Percentiles rank a stretch among this genome's conserved stretches.
Conservation (phyloP, 2,797 vertebrate species). For the Pristis pectinata region DNA sequence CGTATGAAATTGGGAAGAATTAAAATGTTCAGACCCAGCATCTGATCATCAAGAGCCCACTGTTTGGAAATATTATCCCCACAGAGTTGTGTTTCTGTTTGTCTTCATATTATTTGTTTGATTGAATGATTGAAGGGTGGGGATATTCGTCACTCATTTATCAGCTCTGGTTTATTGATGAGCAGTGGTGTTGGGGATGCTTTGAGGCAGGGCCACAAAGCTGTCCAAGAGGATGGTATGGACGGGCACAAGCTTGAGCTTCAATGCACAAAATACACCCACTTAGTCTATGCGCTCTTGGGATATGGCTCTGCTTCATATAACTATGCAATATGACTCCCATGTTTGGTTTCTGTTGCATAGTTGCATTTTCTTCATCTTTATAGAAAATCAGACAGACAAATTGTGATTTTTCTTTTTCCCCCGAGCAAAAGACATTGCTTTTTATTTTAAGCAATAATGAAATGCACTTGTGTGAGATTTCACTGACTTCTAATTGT, state of each 20-base stretch:
- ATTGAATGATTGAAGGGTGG: neutral
- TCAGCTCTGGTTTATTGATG: neutral
- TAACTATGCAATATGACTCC: constrained; percentile 1
- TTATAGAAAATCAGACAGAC: neutral
- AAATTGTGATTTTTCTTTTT: neutral
- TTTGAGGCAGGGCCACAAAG: neutral
- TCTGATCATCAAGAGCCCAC: neutral
- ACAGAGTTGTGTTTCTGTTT: neutral
- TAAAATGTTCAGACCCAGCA: neutral
- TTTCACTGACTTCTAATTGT: constrained; percentile 7
- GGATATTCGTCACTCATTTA: neutral
- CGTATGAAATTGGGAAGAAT: neutral
- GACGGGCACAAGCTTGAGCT: neutral
- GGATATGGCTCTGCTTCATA: neutral
- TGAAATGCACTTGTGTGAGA: constrained; percentile 30
- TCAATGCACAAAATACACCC: neutral
- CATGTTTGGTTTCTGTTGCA: constrained; percentile 9
- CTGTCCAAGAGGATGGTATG: neutral
- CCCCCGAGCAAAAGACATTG: too few relatives aligned
- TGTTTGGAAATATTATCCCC: neutral
- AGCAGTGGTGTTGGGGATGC: too few relatives aligned
- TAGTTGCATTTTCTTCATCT: neutral
- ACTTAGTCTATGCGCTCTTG: too few relatives aligned
- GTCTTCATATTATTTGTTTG: neutral
- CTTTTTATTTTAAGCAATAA: constrained; percentile 29